A percentile compares a stretch with the other conserved stretches of the same genome.
Conservation (phyloP, 2,113 vertebrate species). For the Oreocharis arfaki region DNA sequence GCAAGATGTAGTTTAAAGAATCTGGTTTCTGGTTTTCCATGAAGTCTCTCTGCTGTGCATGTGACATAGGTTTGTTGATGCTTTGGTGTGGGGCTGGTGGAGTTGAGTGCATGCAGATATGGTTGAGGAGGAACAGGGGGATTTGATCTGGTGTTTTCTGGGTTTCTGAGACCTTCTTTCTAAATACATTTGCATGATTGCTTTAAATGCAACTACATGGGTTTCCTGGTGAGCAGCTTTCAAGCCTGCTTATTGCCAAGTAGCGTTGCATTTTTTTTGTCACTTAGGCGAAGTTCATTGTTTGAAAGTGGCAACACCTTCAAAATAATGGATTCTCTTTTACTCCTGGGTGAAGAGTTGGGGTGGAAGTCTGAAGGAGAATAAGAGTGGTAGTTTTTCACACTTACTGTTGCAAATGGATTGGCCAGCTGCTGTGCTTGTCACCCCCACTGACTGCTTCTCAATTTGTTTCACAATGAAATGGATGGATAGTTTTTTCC, state of each 20-base stretch:
- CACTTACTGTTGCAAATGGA: not conserved
- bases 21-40: not conserved
- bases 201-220: not conserved
- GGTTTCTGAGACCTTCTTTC: not conserved
- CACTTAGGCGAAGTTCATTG: not conserved
- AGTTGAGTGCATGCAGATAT: not conserved
- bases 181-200: accelerated
- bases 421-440: not conserved
- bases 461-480: not conserved
- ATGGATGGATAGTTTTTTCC: not conserved
- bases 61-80: not conserved
- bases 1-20: not conserved
- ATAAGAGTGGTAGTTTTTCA: not conserved
- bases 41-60: not conserved
- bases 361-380: not conserved
- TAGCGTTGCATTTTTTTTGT: not conserved
- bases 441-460: not conserved
- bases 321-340: not conserved
- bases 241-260: not conserved
- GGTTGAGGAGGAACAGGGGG: not conserved
- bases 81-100: not conserved
- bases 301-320: not conserved
- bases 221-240: not conserved
- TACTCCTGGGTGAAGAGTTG: not conserved
- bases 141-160: not conserved